Conservation (phyloP, 1,140 invertebrate genomes). For the Pseudoatta argentina region DNA sequence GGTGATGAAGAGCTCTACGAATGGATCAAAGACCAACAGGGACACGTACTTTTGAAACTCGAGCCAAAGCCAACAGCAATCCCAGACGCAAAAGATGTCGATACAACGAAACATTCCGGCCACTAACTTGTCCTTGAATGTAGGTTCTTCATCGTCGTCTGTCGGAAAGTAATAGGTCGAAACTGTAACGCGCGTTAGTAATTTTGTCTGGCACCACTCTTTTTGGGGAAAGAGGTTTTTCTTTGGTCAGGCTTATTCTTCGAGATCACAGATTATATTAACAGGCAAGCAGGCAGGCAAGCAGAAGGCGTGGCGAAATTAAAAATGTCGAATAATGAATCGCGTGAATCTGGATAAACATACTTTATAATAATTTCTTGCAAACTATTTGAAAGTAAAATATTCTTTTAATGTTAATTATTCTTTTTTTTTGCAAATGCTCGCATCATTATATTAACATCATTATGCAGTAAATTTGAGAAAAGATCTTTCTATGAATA, state of each 20-base stretch:
- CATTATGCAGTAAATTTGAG: background rate
- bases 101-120: conserved; percentile 92
- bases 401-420: background rate
- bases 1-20: conserved; percentile 99
- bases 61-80: conserved; percentile 97
- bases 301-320: conserved; percentile 29
- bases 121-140: conserved; percentile 94
- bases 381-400: background rate
- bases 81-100: conserved; percentile 98
- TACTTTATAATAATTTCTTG: background rate
- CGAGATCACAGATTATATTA: conserved; percentile 72
- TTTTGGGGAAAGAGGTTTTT: conserved; percentile 88
- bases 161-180: conserved; percentile 97
- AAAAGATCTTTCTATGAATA: background rate
- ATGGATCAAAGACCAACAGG: conserved; percentile 98
- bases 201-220: conserved; percentile 89
- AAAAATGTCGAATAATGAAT: background rate
- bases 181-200: conserved; percentile 92
- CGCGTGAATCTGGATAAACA: conserved; percentile 15
- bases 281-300: conserved; percentile 66
- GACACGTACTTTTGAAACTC: conserved; percentile 96
- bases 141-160: conserved; percentile 96
- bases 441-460: background rate
- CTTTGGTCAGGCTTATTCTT: conserved; percentile 70
- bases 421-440: background rate